Evolutionary conservation across 2,888 invertebrate genomes (phyloP).

Genomic region (Cinara cedri): DNA sequence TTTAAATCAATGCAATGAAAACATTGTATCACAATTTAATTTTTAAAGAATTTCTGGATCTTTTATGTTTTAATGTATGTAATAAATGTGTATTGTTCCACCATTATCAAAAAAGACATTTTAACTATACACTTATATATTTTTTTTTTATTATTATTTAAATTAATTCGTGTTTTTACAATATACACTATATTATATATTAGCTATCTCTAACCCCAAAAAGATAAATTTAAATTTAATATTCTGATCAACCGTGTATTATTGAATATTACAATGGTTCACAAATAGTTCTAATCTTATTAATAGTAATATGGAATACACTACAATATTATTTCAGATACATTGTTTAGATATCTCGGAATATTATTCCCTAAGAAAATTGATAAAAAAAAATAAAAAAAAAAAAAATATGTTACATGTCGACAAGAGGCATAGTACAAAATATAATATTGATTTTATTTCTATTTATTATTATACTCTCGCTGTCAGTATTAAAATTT

Average conservation of each 20-base stretch:
- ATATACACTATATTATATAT: not conserved
- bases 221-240: not conserved
- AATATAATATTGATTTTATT: slow-evolving; percentile 25
- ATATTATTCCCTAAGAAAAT: not conserved
- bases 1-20: not conserved
- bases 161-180: not conserved
- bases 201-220: too few relatives aligned
- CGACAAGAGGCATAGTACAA: slow-evolving; percentile 31
- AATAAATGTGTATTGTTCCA: slow-evolving; percentile 5
- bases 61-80: not conserved
- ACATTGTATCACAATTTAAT: not conserved
- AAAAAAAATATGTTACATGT: not conserved
- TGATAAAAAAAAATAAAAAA: not conserved
- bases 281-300: not conserved
- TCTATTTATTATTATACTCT: slow-evolving; percentile 26
- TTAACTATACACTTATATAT: not conserved
- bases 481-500: slow-evolving; percentile 41
- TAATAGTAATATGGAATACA: not conserved
- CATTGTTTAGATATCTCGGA: not conserved
- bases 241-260: not conserved
- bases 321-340: not conserved
- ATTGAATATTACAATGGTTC: not conserved
- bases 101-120: not conserved
- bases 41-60: not conserved
- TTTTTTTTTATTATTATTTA: not conserved